Conservation (phyloP, 2,113 vertebrate genomes). For the Melospiza melodia region DNA sequence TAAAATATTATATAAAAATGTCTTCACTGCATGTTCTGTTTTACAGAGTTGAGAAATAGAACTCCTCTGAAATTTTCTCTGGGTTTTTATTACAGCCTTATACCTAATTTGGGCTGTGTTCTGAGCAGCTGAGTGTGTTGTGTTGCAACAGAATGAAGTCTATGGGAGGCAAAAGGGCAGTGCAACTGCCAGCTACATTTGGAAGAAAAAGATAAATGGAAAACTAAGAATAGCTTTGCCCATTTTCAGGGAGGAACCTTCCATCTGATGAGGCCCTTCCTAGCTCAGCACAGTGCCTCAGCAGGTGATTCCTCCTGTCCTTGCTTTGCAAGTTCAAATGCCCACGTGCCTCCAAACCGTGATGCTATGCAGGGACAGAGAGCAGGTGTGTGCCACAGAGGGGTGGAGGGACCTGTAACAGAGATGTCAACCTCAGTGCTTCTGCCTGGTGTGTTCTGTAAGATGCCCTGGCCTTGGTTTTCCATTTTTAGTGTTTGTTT, state of each 20-base stretch:
- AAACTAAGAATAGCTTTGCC: constrained; percentile 56
- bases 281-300: neutral
- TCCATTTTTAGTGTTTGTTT: neutral
- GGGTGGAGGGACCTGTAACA: neutral
- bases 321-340: neutral
- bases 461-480: neutral
- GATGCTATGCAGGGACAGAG: neutral
- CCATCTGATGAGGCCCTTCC: neutral
- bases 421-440: neutral
- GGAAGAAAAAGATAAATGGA: constrained; percentile 35
- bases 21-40: neutral
- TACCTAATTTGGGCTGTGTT: neutral
- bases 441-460: neutral
- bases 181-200: neutral
- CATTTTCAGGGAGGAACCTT: constrained; percentile 25
- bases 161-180: constrained; percentile 9
- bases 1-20: neutral
- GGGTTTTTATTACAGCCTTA: neutral
- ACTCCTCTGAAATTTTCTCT: neutral
- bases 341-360: neutral
- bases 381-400: neutral
- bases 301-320: neutral
- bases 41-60: neutral
- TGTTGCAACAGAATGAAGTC: neutral
- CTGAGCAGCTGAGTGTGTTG: neutral